Conservation (phyloP, 1,140 invertebrate species). For the Ephestia elutella region DNA sequence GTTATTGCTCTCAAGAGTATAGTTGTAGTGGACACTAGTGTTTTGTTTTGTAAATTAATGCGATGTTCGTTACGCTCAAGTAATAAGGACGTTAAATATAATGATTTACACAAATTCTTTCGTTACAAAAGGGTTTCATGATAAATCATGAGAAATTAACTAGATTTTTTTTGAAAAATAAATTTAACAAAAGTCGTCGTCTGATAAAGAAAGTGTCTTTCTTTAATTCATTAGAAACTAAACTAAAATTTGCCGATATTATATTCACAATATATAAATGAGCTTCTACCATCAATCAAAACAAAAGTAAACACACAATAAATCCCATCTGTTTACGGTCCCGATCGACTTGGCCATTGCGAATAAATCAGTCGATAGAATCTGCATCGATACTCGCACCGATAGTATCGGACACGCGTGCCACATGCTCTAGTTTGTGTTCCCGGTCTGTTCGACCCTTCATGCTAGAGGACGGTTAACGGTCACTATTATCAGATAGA, state of each 20-base stretch:
- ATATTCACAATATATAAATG: not conserved
- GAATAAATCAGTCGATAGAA: conserved; percentile 1
- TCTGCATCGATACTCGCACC: not conserved
- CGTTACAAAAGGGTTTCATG: not conserved
- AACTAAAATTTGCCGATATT: too few species aligned
- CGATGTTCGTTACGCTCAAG: not conserved
- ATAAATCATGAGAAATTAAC: too few species aligned
- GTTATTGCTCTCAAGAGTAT: not conserved
- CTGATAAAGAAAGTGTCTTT: too few species aligned
- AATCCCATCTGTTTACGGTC: not conserved
- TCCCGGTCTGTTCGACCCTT: not conserved
- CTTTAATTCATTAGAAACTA: too few species aligned
- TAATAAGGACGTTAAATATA: not conserved
- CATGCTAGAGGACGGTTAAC: not conserved
- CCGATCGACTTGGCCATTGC: too few species aligned
- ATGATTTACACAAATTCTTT: too few species aligned
- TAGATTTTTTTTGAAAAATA: too few species aligned
- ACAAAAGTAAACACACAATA: not conserved
- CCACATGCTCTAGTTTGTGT: too few species aligned
- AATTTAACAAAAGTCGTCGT: too few species aligned
- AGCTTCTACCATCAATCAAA: not conserved
- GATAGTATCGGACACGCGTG: too few species aligned
- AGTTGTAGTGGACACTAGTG: not conserved
- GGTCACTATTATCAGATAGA: not conserved
- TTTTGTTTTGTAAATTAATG: not conserved